phyloP scores from a whole-genome alignment of 2,113 vertebrate genomes.

The Prietella phreatophila region DNA sequence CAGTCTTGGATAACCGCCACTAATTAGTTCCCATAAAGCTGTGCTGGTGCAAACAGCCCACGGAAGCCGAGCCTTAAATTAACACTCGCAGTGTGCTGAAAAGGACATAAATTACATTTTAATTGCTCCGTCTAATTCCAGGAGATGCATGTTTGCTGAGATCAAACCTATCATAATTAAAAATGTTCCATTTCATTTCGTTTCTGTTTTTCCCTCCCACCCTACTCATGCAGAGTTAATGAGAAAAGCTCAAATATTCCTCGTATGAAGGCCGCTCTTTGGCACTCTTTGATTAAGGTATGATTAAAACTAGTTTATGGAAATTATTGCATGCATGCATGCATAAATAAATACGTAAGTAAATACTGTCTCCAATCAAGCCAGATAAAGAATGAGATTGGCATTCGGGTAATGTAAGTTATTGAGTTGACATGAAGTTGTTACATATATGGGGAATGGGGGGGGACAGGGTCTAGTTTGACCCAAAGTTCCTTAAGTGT shows the following conservation, averaged over 20 bases:
- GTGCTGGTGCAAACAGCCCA: conserved; percentile 55
- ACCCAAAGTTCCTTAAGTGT: neutral
- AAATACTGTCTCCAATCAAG: neutral
- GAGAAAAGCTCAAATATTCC: conserved; percentile 41
- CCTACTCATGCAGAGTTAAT: conserved; percentile 40
- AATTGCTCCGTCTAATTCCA: conserved; percentile 54
- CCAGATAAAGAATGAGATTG: neutral
- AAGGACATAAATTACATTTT: conserved; percentile 57
- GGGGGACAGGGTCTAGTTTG: neutral
- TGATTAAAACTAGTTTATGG: conserved; percentile 49
- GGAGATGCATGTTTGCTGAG: conserved; percentile 54
- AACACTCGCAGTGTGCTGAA: conserved; percentile 47
- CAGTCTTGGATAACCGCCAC: conserved; percentile 58
- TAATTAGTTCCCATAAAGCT: conserved; percentile 58
- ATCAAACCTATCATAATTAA: conserved; percentile 58
- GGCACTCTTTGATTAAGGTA: conserved; percentile 46
- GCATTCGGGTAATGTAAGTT: neutral
- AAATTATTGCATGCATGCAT: conserved; percentile 23
- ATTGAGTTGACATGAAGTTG: neutral
- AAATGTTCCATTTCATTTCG: conserved; percentile 55
- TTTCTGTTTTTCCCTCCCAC: conserved; percentile 11
- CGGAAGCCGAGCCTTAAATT: conserved; percentile 52
- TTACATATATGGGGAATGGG: neutral
- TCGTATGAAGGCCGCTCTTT: conserved; percentile 39
- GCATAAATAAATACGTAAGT: neutral